Conservation (phyloP, 2,797 vertebrate species). For the Morelia viridis region DNA sequence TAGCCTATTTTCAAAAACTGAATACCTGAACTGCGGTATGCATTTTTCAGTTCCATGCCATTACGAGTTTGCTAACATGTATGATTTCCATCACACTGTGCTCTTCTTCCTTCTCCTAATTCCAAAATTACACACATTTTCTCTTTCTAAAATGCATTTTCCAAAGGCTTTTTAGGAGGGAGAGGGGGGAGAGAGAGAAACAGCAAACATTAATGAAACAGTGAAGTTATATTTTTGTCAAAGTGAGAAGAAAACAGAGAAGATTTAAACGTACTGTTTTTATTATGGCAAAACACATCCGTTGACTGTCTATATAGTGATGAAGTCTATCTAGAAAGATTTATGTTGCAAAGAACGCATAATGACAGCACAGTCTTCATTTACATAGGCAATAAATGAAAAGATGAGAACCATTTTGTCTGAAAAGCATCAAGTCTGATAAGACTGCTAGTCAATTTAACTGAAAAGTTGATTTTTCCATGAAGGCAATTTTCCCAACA, state of each 20-base stretch:
- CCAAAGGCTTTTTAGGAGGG: not conserved
- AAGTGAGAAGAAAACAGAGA: not conserved
- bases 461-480: conserved; percentile 4
- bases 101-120: conserved; percentile 24
- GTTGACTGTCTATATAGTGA: not conserved
- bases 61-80: not conserved
- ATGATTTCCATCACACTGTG: conserved; percentile 4
- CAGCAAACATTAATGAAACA: not conserved
- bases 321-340: not conserved
- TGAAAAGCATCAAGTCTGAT: not conserved
- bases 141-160: not conserved
- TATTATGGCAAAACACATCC: not conserved
- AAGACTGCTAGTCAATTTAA: conserved; percentile 10
- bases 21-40: not conserved
- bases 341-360: not conserved
- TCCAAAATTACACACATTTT: not conserved
- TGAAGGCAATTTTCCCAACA: conserved; percentile 13
- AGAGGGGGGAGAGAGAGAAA: not conserved
- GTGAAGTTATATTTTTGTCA: not conserved
- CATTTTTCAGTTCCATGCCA: not conserved
- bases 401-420: conserved; percentile 17
- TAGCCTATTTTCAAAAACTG: not conserved
- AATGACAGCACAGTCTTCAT: not conserved
- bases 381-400: conserved; percentile 21
- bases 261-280: not conserved